Evolutionary conservation across 2,113 vertebrate genomes (phyloP), one percentile per base, ranked within the genome.

Genomic region (Thomomys bottae): DNA sequence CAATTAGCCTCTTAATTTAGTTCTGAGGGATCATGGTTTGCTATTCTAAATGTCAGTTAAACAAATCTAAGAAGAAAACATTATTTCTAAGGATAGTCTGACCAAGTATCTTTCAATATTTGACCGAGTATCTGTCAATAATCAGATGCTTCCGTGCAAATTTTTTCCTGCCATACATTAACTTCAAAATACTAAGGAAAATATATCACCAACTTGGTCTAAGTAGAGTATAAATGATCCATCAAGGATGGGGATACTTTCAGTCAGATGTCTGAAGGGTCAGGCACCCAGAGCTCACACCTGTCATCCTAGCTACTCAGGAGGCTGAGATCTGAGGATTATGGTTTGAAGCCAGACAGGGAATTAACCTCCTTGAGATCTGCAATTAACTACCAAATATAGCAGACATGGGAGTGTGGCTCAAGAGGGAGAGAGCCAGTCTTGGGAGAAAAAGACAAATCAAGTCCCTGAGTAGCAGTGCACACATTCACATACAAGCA

Each of bases 1-100:
- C 67, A 87, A 84, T 36, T 76, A 93, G 88, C 49, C 71, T 92
- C 72, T 68, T 90, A 79, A 80, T 71, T 95, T 84, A 93, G n/a
- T 84, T 85, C 42, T 36, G 80, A 88, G 66, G 67, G 15, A 67
- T 42, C 85, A 63, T 4, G 0, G 67, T 87, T 76, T 80, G 23
- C 30, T 42, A 84, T 66, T 66, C 73, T 45, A 86, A 87, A 80
- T 10, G 8, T 30, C 61, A 72, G 70, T n/a, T 80, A 72, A 93
- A 59, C 28, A 23, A 64, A 61, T 32, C 68, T 67, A n/a, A 18
- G 38, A 21, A 30, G 66, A 73, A 76, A 81, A 79, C 18, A 40
- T 28, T 32, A 30, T 54, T 88, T 85, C 54, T 11, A 54, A 54
- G 49, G 49, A 64, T 18, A 34, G 40, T 64, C 42, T 4, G 8